Evolutionary conservation across 92 coral and sea anemone genomes (phyloP).

Genomic region (Zoanthus gigantus): DNA sequence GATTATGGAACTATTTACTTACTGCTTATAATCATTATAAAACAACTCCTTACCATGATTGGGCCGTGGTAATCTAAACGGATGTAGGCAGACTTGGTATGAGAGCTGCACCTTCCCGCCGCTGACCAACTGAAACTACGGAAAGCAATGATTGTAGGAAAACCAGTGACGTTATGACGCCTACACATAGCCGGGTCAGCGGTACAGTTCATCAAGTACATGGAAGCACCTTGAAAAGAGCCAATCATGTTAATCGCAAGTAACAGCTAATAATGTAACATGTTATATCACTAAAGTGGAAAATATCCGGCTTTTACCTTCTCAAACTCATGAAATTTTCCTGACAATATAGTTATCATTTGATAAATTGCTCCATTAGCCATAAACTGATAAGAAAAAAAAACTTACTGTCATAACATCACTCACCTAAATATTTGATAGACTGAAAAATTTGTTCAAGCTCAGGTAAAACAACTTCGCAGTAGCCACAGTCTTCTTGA

Average conservation of each 20-base stretch:
- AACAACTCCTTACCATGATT: constrained; percentile 66
- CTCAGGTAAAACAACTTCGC: constrained; percentile 74
- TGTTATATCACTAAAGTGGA: too few species aligned
- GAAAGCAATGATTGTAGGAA: constrained; percentile 90
- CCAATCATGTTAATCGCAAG: neutral
- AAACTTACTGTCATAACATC: neutral
- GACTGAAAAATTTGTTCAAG: constrained; percentile 67
- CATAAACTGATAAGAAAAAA: too few species aligned
- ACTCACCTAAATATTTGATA: constrained; percentile 65
- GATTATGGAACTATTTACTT: too few species aligned
- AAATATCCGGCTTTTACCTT: too few species aligned
- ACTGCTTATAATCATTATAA: too few species aligned
- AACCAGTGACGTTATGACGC: constrained; percentile 87
- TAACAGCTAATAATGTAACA: too few species aligned
- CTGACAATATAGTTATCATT: too few species aligned
- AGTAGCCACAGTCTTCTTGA: constrained; percentile 83
- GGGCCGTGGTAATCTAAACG: constrained; percentile 93
- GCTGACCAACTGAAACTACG: constrained; percentile 95
- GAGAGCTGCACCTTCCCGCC: constrained; percentile 74
- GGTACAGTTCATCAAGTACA: constrained; percentile 92
- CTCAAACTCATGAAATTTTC: too few species aligned
- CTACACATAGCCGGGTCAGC: constrained; percentile 79
- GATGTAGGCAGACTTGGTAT: constrained; percentile 69
- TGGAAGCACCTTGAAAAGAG: constrained; percentile 70
- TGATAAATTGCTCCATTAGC: too few species aligned